phyloP scores from a whole-genome alignment of 2,797 vertebrate genomes.

The Brachyalestes nurse region DNA sequence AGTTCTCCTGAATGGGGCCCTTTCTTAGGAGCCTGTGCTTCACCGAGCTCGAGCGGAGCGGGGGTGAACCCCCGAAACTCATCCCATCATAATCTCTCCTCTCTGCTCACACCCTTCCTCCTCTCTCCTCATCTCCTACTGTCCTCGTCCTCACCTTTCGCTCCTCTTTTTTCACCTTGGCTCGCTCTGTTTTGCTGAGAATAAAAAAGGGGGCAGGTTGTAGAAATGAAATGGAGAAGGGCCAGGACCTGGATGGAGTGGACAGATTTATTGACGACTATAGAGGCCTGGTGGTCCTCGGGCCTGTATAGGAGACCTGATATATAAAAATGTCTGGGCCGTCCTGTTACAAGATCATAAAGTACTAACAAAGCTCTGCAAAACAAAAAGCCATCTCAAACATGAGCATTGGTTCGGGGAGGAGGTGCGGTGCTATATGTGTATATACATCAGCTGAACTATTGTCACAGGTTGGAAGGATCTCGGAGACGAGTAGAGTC shows the following conservation, averaged over 20 bases:
- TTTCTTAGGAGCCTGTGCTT: slow-evolving; percentile 75
- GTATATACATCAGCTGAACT: slow-evolving; percentile 69
- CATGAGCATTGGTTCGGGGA: not conserved
- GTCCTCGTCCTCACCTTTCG: slow-evolving; percentile 41
- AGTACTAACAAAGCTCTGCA: slow-evolving; percentile 54
- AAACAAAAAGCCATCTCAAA: slow-evolving; percentile 44
- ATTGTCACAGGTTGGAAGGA: slow-evolving; percentile 68
- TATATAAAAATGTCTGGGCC: slow-evolving; percentile 59
- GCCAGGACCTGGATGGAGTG: slow-evolving; percentile 1
- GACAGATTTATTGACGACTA: slow-evolving; percentile 61
- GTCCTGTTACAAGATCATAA: slow-evolving; percentile 63
- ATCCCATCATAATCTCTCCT: slow-evolving; percentile 30
- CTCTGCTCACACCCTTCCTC: slow-evolving; percentile 43
- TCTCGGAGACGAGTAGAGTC: slow-evolving; percentile 64
- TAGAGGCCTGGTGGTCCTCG: slow-evolving; percentile 51
- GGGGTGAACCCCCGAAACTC: not conserved
- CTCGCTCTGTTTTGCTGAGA: slow-evolving; percentile 3
- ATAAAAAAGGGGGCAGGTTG: slow-evolving; percentile 24
- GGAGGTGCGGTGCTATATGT: slow-evolving; percentile 12
- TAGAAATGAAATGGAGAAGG: slow-evolving; percentile 55
- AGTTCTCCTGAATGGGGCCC: slow-evolving; percentile 77
- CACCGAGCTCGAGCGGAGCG: slow-evolving; percentile 68
- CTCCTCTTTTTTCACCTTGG: slow-evolving; percentile 17
- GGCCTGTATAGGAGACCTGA: slow-evolving; percentile 44
- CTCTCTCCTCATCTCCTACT: slow-evolving; percentile 37